Conservation (phyloP, 2,113 vertebrate genomes). For the Cephalopholis sonnerati region DNA sequence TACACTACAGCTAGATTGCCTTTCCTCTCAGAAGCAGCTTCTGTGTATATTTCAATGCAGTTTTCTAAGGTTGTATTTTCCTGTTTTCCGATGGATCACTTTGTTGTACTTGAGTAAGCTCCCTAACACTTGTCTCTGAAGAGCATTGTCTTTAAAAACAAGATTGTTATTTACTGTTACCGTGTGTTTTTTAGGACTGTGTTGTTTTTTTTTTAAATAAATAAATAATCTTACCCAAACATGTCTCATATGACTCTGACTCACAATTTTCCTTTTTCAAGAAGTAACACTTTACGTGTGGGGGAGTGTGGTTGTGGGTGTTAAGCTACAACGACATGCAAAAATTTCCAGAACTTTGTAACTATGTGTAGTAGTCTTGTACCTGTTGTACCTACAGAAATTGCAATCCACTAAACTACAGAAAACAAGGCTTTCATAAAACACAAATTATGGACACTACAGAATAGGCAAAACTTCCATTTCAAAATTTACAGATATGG, state of each 20-base stretch:
- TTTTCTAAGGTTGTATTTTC: constrained; percentile 47
- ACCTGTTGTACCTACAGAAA: neutral
- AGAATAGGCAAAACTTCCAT: neutral
- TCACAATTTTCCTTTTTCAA: neutral
- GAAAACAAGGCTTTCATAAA: too few species aligned
- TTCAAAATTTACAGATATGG: neutral
- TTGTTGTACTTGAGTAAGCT: constrained; percentile 15
- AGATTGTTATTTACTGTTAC: constrained; percentile 22
- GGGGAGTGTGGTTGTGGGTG: neutral
- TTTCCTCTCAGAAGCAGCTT: constrained; percentile 2
- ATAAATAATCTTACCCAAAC: constrained; percentile 56
- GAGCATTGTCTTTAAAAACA: neutral
- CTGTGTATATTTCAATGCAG: constrained; percentile 6
- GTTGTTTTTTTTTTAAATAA: constrained; percentile 65
- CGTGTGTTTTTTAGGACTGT: constrained; percentile 62
- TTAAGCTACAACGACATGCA: too few species aligned
- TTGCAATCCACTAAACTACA: neutral
- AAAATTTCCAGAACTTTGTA: neutral
- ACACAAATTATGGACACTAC: neutral
- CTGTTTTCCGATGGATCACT: neutral
- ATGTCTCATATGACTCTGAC: neutral
- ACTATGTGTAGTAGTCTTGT: too few species aligned
- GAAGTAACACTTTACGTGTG: neutral
- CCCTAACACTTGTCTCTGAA: constrained; percentile 28
- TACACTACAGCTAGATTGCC: neutral